These are phyloP conservation scores for Pantelozetes paolii DNA, from an alignment of 2,888 invertebrate species.

Conservation along the genomic window DNA sequence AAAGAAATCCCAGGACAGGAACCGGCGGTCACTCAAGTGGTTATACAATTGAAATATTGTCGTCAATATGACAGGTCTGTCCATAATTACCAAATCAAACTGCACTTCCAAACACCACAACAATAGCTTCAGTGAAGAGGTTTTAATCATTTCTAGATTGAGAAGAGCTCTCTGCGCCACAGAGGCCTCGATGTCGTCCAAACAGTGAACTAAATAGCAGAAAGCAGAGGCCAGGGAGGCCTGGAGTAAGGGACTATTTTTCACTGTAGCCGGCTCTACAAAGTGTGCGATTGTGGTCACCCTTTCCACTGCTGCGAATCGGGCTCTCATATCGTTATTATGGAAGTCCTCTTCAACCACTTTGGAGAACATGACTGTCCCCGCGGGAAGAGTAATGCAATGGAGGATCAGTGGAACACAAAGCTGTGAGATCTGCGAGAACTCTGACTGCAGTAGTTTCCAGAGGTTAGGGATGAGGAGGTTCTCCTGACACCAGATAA, in stretches of 20 bases:
- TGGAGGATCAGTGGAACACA: slow-evolving; percentile 88
- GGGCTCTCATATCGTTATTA: slow-evolving; percentile 72
- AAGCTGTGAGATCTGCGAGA: slow-evolving; percentile 89
- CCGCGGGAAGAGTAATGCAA: slow-evolving; percentile 86
- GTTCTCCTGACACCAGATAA: slow-evolving; percentile 95
- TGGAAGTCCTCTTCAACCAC: slow-evolving; percentile 94
- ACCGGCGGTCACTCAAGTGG: slow-evolving; percentile 79
- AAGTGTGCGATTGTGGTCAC: slow-evolving; percentile 87
- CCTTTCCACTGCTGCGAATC: slow-evolving; percentile 92
- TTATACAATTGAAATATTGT: slow-evolving; percentile 91
- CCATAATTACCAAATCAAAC: slow-evolving; percentile 94
- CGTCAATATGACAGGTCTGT: slow-evolving; percentile 92
- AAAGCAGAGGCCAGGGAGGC: slow-evolving; percentile 93
- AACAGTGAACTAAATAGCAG: slow-evolving; percentile 89
- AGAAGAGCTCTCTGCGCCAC: slow-evolving; percentile 90
- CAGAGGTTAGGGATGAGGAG: slow-evolving; percentile 86
- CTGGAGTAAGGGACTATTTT: slow-evolving; percentile 71
- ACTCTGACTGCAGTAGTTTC: slow-evolving; percentile 83
- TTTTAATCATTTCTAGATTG: slow-evolving; percentile 85
- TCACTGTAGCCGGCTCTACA: slow-evolving; percentile 82
- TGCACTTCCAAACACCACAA: slow-evolving; percentile 93
- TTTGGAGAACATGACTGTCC: slow-evolving; percentile 91
- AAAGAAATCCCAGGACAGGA: slow-evolving; percentile 96
- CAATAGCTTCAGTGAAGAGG: slow-evolving; percentile 60
- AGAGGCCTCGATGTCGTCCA: slow-evolving; percentile 91